Conservation (phyloP, 1,140 invertebrate genomes). For the Bombus vancouverensis region DNA sequence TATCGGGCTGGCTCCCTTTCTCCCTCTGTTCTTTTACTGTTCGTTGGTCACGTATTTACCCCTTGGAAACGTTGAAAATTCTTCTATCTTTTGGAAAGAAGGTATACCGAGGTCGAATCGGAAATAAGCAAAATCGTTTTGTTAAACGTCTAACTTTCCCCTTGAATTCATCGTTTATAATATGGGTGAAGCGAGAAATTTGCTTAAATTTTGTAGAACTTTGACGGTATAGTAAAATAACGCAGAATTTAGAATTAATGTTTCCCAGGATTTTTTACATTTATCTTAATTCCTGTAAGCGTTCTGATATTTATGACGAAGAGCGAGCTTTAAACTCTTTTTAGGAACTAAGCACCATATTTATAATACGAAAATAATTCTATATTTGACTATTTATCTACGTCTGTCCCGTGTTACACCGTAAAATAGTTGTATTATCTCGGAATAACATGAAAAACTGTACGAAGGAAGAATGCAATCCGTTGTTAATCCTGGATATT, state of each 20-base stretch:
- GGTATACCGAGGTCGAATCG: not conserved
- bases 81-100: not conserved
- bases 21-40: not conserved
- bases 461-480: no score
- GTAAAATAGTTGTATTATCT: not conserved
- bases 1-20: slow-evolving; percentile 14
- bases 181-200: no score
- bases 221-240: no score
- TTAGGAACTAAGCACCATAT: not conserved
- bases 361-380: not conserved
- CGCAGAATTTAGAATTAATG: no score
- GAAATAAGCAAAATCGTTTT: not conserved
- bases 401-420: not conserved
- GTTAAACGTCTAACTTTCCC: not conserved
- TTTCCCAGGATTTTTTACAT: no score
- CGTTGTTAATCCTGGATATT: not conserved
- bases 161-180: no score
- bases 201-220: no score
- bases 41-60: slow-evolving; percentile 28
- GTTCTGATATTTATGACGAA: no score
- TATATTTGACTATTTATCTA: not conserved
- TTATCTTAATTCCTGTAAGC: no score
- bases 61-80: not conserved
- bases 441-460: not conserved
- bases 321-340: no score